Percentiles rank a stretch among this genome's conserved stretches.
phyloP scores from a whole-genome alignment of 2,797 vertebrate species.

The Pteronotus mesoamericanus region DNA sequence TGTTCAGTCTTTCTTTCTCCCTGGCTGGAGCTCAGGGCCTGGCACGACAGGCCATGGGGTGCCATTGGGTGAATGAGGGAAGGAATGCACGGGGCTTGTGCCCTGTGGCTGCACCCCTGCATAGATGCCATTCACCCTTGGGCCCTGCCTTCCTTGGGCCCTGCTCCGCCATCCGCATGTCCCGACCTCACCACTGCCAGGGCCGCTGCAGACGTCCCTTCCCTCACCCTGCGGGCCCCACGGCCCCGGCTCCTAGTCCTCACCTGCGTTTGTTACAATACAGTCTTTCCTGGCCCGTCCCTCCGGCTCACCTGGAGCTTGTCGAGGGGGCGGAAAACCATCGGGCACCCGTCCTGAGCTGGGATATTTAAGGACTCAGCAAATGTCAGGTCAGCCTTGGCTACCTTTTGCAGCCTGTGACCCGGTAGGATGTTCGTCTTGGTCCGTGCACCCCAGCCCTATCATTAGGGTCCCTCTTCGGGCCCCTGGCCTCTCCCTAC shows the following conservation, averaged over 20 bases:
- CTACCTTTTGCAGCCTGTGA: background rate
- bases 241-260: background rate
- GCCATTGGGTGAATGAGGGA: background rate
- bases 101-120: no score
- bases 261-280: background rate
- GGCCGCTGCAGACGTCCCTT: background rate
- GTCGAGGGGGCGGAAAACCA: background rate
- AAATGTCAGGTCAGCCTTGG: background rate
- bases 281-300: background rate
- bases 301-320: background rate
- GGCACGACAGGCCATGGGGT: background rate
- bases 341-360: background rate
- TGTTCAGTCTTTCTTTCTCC: background rate
- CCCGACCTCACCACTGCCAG: background rate
- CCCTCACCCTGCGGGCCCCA: background rate
- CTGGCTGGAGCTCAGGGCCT: background rate
- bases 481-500: background rate
- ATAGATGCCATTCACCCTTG: fast-evolving
- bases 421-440: background rate
- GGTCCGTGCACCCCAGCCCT: background rate
- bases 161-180: background rate
- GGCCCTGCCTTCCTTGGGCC: background rate
- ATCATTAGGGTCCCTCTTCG: background rate
- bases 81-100: no score
- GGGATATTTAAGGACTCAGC: background rate